Conservation (phyloP, 2,113 vertebrate species). For the Fukomys damarensis region DNA sequence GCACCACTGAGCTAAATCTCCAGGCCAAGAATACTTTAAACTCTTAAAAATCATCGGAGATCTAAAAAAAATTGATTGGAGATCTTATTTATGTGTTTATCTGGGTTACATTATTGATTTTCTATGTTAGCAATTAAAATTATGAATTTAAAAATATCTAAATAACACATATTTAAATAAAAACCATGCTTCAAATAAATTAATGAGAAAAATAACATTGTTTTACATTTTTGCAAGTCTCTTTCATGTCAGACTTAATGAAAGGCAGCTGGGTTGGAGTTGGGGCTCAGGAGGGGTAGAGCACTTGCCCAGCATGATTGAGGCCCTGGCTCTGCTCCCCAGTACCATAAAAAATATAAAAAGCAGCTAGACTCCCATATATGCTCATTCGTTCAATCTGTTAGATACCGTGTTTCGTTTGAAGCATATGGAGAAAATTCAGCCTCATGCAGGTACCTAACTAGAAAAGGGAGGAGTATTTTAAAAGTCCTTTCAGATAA, state of each 20-base stretch:
- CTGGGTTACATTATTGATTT: not conserved
- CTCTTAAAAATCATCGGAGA: not conserved
- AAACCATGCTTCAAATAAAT: not conserved
- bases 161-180: not conserved
- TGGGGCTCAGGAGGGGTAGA: not conserved
- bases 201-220: not conserved
- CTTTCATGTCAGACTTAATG: not conserved
- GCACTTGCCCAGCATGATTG: too few species aligned
- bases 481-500: not conserved
- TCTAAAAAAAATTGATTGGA: not conserved
- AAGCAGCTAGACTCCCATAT: not conserved
- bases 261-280: too few species aligned
- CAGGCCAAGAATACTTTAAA: not conserved
- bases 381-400: conserved; percentile 14
- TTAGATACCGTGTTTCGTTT: not conserved
- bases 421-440: conserved; percentile 34
- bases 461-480: not conserved
- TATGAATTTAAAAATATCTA: not conserved
- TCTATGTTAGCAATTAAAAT: conserved; percentile 7
- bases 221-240: not conserved
- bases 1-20: too few species aligned
- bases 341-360: too few species aligned
- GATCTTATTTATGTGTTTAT: not conserved
- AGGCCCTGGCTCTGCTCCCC: too few species aligned
- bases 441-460: not conserved